Percentiles rank a stretch among this genome's conserved stretches.
Conservation (phyloP, 2,888 invertebrate species). For the Ferdinandea cuprea region DNA sequence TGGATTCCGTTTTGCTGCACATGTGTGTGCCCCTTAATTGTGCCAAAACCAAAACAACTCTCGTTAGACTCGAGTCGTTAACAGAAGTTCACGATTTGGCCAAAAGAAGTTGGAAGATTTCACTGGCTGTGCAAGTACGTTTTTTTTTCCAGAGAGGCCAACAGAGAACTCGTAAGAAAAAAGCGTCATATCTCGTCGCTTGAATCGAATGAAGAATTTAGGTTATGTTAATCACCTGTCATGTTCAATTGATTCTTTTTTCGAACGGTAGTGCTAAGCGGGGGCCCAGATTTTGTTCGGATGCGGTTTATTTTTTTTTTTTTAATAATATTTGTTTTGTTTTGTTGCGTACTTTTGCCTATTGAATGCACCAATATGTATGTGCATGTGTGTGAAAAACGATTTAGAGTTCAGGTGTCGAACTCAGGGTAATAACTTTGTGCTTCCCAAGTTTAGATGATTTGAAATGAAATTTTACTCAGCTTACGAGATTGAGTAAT, state of each 20-base stretch:
- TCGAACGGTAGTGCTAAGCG: background rate
- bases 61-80: conserved; percentile 35
- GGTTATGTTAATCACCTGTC: conserved; percentile 65
- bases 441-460: conserved; percentile 14
- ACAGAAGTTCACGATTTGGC: conserved; percentile 15
- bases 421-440: conserved; percentile 20
- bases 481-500: conserved; percentile 3
- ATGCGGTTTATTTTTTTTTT: too few species aligned
- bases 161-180: conserved; percentile 8
- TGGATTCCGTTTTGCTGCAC: conserved; percentile 37
- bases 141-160: too few species aligned
- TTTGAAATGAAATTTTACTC: background rate
- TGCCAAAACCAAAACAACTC: conserved; percentile 43
- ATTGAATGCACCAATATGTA: conserved; percentile 41
- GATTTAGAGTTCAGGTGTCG: conserved; percentile 17
- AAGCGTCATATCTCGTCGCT: conserved; percentile 20
- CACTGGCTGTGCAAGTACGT: too few species aligned
- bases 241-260: conserved; percentile 56
- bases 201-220: conserved; percentile 55
- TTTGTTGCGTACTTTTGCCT: background rate
- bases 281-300: conserved; percentile 1
- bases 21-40: conserved; percentile 48
- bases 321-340: conserved; percentile 35
- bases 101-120: conserved; percentile 36
- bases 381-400: conserved; percentile 13